phyloP scores from a whole-genome alignment of 1,140 invertebrate genomes.

The Plectrocnemia conspersa region DNA sequence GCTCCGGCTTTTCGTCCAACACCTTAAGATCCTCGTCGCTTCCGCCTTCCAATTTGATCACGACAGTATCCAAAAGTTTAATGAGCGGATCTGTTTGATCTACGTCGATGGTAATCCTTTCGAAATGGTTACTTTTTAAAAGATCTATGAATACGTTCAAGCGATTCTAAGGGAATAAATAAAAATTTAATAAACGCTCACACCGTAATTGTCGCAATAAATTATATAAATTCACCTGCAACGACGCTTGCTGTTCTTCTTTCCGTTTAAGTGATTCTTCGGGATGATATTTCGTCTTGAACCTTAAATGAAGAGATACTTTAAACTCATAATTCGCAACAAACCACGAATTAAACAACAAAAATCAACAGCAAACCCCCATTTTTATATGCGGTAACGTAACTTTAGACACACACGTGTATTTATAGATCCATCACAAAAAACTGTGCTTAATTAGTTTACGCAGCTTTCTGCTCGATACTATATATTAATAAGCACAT shows the following conservation, averaged over 20 bases:
- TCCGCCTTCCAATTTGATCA: constrained; percentile 95
- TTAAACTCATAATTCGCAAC: too few relatives aligned
- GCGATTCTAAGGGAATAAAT: constrained; percentile 63
- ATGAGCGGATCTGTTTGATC: constrained; percentile 83
- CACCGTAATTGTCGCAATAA: neutral
- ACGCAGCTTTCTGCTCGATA: too few relatives aligned
- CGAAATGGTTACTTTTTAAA: constrained; percentile 66
- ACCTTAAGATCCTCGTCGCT: constrained; percentile 89
- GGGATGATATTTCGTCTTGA: constrained; percentile 98
- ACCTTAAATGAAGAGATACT: constrained; percentile 70
- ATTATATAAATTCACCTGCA: constrained; percentile 62
- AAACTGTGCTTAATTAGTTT: too few relatives aligned
- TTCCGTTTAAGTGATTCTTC: constrained; percentile 90
- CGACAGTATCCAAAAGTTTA: constrained; percentile 89
- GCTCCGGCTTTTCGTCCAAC: constrained; percentile 62
- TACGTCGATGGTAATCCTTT: constrained; percentile 78
- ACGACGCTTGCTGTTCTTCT: constrained; percentile 75
- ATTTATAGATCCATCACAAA: too few relatives aligned
- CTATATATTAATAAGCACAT: too few relatives aligned
- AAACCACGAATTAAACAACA: too few relatives aligned
- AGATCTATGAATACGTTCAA: constrained; percentile 88
- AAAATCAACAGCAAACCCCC: too few relatives aligned
- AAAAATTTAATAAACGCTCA: too few relatives aligned
- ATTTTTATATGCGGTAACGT: too few relatives aligned
- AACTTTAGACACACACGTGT: too few relatives aligned